These are phyloP conservation scores for Athene cunicularia DNA, from an alignment of 2,113 vertebrate species.

Conservation along the genomic window DNA sequence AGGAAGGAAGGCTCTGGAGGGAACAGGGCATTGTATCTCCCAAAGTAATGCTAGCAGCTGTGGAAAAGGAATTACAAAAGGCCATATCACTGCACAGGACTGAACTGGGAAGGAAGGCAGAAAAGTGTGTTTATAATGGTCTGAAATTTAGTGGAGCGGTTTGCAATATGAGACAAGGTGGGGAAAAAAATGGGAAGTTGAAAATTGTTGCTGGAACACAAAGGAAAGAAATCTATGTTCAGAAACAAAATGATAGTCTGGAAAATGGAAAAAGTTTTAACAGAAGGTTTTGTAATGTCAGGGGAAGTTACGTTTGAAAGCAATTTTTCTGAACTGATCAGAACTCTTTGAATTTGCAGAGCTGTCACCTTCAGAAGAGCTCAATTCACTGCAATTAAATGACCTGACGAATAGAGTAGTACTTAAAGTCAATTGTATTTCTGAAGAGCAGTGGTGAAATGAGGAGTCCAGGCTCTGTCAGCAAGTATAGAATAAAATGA, in stretches of 20 bases:
- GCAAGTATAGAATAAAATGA: conserved; percentile 2
- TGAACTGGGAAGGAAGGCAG: neutral
- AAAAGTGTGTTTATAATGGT: neutral
- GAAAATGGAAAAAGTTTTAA: conserved; percentile 39
- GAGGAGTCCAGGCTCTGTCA: neutral
- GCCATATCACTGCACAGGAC: neutral
- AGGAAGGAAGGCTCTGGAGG: neutral
- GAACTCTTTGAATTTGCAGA: conserved; percentile 42
- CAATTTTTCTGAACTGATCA: conserved; percentile 47
- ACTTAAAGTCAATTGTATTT: conserved; percentile 49
- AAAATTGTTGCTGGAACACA: neutral
- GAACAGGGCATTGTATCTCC: neutral
- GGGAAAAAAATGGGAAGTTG: neutral
- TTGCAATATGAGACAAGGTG: neutral
- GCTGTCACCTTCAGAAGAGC: conserved; percentile 17
- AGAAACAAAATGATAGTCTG: conserved; percentile 30
- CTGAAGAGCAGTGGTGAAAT: neutral
- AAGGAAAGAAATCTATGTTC: conserved; percentile 11
- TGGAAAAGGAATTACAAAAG: neutral
- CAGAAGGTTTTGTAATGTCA: neutral
- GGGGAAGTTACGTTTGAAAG: neutral
- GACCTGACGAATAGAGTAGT: conserved; percentile 15
- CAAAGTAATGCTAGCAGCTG: neutral
- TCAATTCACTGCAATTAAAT: conserved; percentile 63
- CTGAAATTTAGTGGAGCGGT: neutral